Base-by-base conservation (phyloP, 2,888 invertebrate genomes). In the Germaria angustata region DNA sequence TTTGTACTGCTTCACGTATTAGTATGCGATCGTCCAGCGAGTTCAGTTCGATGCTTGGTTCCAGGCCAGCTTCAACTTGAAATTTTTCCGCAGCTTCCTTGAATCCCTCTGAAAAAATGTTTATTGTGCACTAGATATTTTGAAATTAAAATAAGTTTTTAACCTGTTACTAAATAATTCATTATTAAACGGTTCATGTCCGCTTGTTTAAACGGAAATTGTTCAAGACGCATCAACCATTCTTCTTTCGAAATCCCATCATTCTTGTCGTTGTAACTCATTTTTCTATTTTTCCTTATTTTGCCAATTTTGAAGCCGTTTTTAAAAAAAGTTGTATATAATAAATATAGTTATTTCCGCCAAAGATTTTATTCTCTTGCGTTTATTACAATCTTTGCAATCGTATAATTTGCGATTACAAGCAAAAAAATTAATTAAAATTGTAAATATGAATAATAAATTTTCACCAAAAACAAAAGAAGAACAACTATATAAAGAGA, bases 1-100 rank as follows among this genome's bases (percentile, higher is more conserved):
- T 95, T 90, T 98, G 98, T 59, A 99, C 97, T 0, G 98, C 97
- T 89, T 98, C 97, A 63, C 98, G 93, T 86, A 99, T 98, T 4
- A 96, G 94, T 88, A 98, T 98, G 85, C 98, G 93, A 87, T 98
- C 97, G 87, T 99, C 98, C 80, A 99, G 92, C 0, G 96, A 96
- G 88, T 96, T 96, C 24, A 96, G 91, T 87, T 96, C 96, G 36
- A 96, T 93, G 1, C 94, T 93, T 0, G 96, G 95, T 66, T 94
- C 94, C 1, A 96, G 93, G 0, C 98, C 98, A 6, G 98, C 97
- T 91, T 99, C 99, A 87, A 96, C 94, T 90, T 98, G 96, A 90
- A 99, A 99, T 90, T 98, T 98, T 87, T 99, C 95, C 0, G 99
- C 99, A 3, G 99, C 99, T 90, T 99, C 99, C 92, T 99, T 97